A percentile compares a stretch with the other conserved stretches of the same genome.
Conservation (phyloP, 2,113 vertebrate species). For the Ailuropoda melanoleuca region DNA sequence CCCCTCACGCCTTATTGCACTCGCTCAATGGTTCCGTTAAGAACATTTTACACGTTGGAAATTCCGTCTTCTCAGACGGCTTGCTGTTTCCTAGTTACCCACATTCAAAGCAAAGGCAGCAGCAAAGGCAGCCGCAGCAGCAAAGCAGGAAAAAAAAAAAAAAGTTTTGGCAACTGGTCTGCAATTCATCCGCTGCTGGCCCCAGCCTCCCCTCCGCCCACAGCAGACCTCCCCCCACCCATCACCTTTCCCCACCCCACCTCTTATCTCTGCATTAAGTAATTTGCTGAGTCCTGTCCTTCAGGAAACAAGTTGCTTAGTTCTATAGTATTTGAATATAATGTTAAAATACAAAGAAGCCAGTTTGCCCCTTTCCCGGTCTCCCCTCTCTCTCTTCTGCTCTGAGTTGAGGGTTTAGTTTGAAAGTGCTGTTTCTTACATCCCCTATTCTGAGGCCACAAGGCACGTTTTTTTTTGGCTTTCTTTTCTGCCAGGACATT, state of each 20-base stretch:
- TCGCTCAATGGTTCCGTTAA: conserved; percentile 93
- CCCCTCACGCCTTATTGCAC: conserved; percentile 98
- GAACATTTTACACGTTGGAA: conserved; percentile 91
- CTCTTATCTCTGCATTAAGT: background rate
- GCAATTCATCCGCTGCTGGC: conserved; percentile 73
- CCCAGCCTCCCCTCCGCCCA: conserved; percentile 28
- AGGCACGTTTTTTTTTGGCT: background rate
- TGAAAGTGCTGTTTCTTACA: conserved; percentile 17
- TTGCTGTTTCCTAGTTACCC: conserved; percentile 90
- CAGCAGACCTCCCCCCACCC: background rate
- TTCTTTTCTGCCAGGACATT: conserved; percentile 26
- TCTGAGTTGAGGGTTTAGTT: background rate
- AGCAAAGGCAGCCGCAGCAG: conserved; percentile 60
- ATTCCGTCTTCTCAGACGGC: conserved; percentile 89
- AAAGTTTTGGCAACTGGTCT: conserved; percentile 78
- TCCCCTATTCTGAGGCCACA: background rate
- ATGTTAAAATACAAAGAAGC: conserved; percentile 33
- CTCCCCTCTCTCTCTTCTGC: background rate
- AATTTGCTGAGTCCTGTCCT: background rate
- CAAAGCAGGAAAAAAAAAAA: conserved; percentile 12
- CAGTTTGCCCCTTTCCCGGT: background rate
- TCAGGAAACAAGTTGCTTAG: conserved; percentile 19
- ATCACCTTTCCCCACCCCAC: background rate
- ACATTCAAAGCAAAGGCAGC: conserved; percentile 85
- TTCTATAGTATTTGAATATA: background rate